These are phyloP conservation scores for Idaea aversata DNA, from an alignment of 2,888 invertebrate genomes.

Conservation along the genomic window DNA sequence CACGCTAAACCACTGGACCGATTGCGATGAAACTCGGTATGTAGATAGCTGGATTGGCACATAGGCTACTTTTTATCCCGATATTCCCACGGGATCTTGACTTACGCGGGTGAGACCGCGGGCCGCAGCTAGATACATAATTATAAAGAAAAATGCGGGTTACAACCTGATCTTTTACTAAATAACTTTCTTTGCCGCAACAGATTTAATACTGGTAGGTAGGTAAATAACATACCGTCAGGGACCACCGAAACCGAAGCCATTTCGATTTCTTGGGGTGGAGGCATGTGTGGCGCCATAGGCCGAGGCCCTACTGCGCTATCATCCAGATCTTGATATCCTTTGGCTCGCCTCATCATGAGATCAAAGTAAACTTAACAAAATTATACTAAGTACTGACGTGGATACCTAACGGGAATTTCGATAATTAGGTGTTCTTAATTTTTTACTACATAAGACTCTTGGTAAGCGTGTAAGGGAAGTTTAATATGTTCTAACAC, in stretches of 20 bases:
- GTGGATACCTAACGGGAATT: slow-evolving; percentile 65
- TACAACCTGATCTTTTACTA: no score
- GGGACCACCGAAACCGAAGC: slow-evolving; percentile 89
- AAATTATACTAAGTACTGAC: slow-evolving; percentile 50
- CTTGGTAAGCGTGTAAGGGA: background rate
- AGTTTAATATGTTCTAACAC: background rate
- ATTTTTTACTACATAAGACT: background rate
- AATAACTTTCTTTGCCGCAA: no score
- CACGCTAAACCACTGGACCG: no score
- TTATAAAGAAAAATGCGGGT: no score
- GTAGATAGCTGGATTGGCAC: no score
- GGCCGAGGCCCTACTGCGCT: slow-evolving; percentile 53
- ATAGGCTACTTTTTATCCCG: no score
- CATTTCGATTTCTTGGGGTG: slow-evolving; percentile 87
- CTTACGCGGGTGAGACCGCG: no score
- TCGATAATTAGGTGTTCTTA: slow-evolving; percentile 5
- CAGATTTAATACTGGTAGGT: background rate
- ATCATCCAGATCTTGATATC: slow-evolving; percentile 83
- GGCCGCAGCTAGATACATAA: no score
- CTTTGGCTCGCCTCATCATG: slow-evolving; percentile 77
- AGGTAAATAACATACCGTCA: slow-evolving; percentile 80
- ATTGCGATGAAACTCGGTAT: no score
- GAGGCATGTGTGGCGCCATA: slow-evolving; percentile 69
- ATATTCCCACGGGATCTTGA: no score
- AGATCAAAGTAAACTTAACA: slow-evolving; percentile 17